Percentiles rank a stretch among this genome's conserved stretches.
phyloP scores from a whole-genome alignment of 2,113 vertebrate genomes.

The Malurus melanocephalus region DNA sequence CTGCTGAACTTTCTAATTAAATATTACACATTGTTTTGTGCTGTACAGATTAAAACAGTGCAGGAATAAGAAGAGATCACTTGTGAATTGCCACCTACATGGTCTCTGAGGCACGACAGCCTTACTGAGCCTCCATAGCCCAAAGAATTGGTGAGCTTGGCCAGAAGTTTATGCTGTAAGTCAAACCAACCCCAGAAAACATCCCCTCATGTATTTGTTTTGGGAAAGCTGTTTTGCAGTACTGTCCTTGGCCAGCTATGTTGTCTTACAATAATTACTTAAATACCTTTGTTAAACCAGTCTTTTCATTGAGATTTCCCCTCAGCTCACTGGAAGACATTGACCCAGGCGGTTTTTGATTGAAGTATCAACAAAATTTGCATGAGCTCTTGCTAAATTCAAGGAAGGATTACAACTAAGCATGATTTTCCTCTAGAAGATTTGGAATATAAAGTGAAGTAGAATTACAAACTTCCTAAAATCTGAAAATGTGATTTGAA shows the following conservation, averaged over 20 bases:
- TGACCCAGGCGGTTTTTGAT: background rate
- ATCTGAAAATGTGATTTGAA: background rate
- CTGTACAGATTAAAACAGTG: background rate
- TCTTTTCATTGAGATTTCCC: background rate
- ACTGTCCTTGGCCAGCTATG: background rate
- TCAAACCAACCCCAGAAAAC: background rate
- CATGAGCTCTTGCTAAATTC: background rate
- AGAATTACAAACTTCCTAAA: background rate
- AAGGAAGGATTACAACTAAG: background rate
- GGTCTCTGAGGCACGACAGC: background rate
- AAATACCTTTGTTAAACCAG: background rate
- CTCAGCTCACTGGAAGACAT: background rate
- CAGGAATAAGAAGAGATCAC: background rate
- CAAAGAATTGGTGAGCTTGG: background rate
- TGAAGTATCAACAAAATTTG: background rate
- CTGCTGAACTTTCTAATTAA: background rate
- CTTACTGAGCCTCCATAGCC: background rate
- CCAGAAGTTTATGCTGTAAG: background rate
- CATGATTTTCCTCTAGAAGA: background rate
- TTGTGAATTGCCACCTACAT: accelerated
- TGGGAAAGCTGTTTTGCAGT: background rate
- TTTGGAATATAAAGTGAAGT: background rate
- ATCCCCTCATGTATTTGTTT: background rate
- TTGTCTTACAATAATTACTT: background rate
- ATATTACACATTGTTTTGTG: background rate